A percentile compares a stretch with the other conserved stretches of the same genome.
Evolutionary conservation across 2,113 vertebrate genomes (phyloP).

Genomic region (Pampusana beccarii): DNA sequence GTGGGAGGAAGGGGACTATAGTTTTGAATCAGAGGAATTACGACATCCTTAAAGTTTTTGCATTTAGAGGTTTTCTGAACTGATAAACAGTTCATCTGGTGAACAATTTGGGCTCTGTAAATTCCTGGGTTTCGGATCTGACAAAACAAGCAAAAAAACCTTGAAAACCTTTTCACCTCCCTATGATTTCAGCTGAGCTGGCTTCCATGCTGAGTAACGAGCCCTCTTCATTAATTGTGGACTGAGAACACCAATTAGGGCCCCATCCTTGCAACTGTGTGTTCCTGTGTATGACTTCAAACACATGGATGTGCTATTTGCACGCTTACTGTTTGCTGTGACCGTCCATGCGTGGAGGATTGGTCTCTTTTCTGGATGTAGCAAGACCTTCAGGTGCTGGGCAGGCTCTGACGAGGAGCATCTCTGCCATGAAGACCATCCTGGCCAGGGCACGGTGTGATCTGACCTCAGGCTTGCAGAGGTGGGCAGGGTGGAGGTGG

Average conservation of each 20-base stretch:
- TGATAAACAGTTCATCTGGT: background rate
- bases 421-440: background rate
- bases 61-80: background rate
- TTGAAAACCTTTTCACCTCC: background rate
- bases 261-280: background rate
- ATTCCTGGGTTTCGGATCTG: background rate
- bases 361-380: background rate
- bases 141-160: background rate
- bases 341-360: background rate
- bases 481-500: background rate
- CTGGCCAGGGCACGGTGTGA: no score
- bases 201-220: background rate
- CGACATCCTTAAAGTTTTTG: background rate
- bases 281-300: background rate
- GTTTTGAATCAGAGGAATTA: background rate
- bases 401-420: fast-evolving
- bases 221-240: background rate
- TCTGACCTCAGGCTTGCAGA: background rate
- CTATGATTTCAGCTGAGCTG: background rate
- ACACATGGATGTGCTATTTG: background rate
- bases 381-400: background rate
- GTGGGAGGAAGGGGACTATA: background rate
- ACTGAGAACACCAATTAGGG: background rate
- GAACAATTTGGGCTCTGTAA: background rate
- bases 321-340: background rate